Evolutionary conservation across 2,888 invertebrate species (phyloP).

Genomic region (Eudemis profundana): DNA sequence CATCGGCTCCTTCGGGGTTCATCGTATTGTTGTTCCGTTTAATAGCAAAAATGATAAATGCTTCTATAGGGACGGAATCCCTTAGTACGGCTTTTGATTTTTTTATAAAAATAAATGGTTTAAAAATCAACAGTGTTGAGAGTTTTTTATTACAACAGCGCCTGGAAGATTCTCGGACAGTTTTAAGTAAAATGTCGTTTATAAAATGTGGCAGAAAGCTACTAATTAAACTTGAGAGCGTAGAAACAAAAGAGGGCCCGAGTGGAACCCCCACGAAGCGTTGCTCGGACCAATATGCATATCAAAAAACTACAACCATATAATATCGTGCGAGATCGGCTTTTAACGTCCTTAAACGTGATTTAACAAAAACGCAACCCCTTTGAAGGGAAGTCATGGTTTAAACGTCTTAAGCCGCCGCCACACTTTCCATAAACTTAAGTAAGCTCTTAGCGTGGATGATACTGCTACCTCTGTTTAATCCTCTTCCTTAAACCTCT

Average conservation of each 20-base stretch:
- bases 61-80: conserved; percentile 67
- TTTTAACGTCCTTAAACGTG: conserved; percentile 69
- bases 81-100: conserved; percentile 55
- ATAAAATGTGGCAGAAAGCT: conserved; percentile 70
- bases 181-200: conserved; percentile 46
- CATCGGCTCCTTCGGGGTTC: conserved; percentile 79
- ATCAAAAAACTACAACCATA: conserved; percentile 69
- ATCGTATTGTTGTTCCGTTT: conserved; percentile 75
- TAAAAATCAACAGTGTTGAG: conserved; percentile 31
- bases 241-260: conserved; percentile 68
- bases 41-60: conserved; percentile 85
- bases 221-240: conserved; percentile 78
- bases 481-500: too few relatives aligned
- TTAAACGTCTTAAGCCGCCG: conserved; percentile 74
- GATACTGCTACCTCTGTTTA: conserved; percentile 80
- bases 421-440: conserved; percentile 81
- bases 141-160: conserved; percentile 27
- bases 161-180: conserved; percentile 27
- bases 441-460: conserved; percentile 79
- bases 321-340: conserved; percentile 72
- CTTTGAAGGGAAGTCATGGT: conserved; percentile 80
- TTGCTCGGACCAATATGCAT: conserved; percentile 57
- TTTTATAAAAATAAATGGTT: conserved; percentile 38
- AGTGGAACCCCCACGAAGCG: conserved; percentile 78
- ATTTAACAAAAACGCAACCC: conserved; percentile 83